A percentile compares a stretch with the other conserved stretches of the same genome.
These are phyloP conservation scores for Taeniopygia guttata DNA, from an alignment of 2,797 vertebrate species.

Conservation along the genomic window DNA sequence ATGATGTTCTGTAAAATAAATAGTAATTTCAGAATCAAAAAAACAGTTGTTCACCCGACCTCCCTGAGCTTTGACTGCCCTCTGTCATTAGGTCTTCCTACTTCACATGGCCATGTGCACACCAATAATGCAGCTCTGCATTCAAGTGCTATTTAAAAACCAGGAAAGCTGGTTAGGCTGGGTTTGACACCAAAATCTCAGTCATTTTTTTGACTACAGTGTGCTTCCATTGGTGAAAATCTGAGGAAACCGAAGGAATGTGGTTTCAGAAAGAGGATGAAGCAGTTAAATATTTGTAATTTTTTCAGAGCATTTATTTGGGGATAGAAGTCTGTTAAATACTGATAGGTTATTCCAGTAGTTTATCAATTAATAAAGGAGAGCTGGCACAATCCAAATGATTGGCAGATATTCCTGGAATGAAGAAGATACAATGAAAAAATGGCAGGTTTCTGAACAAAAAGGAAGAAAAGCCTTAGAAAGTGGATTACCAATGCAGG, in stretches of 20 bases:
- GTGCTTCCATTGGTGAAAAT: not conserved
- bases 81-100: slow-evolving; percentile 59
- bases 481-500: not conserved
- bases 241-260: not conserved
- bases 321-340: slow-evolving; percentile 61
- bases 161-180: not conserved
- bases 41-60: slow-evolving; percentile 42
- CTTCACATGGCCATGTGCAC: not conserved
- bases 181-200: not conserved
- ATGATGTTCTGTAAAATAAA: slow-evolving; percentile 55
- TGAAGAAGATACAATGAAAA: slow-evolving; percentile 54
- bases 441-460: slow-evolving; percentile 38
- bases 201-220: not conserved
- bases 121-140: not conserved
- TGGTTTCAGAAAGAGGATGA: not conserved
- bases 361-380: slow-evolving; percentile 76
- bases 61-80: slow-evolving; percentile 43
- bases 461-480: slow-evolving; percentile 1
- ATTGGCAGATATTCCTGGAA: slow-evolving; percentile 74
- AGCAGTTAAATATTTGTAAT: slow-evolving; percentile 39
- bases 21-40: slow-evolving; percentile 61
- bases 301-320: slow-evolving; percentile 65
- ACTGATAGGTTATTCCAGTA: slow-evolving; percentile 67
- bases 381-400: slow-evolving; percentile 72
- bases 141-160: slow-evolving; percentile 22